These are phyloP conservation scores for Dendropsophus ebraccatus DNA, from an alignment of 2,113 vertebrate species.

Conservation along the genomic window DNA sequence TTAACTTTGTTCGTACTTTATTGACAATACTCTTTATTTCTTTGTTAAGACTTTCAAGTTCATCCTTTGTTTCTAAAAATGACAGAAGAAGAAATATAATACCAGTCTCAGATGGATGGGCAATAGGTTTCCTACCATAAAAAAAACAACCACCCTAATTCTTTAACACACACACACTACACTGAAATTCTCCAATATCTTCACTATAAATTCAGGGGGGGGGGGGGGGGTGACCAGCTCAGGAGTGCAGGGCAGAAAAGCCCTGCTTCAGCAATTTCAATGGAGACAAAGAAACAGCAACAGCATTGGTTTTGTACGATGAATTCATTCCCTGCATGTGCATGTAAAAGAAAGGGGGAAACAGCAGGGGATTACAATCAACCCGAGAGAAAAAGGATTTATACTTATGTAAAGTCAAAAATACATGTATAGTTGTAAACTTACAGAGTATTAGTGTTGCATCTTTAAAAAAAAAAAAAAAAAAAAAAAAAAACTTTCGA, in stretches of 20 bases:
- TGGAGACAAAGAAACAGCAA: constrained; percentile 32
- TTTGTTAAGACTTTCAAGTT: constrained; percentile 85
- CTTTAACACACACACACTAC: background rate
- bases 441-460: too few relatives aligned
- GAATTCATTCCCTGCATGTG: background rate
- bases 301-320: background rate
- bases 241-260: background rate
- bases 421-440: too few relatives aligned
- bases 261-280: constrained; percentile 18
- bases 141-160: background rate
- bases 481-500: too few relatives aligned
- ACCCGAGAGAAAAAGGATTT: background rate
- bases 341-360: background rate
- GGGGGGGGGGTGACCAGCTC: too few relatives aligned
- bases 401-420: background rate
- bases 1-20: constrained; percentile 83
- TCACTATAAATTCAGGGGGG: too few relatives aligned
- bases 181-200: background rate
- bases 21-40: constrained; percentile 93
- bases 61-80: constrained; percentile 86
- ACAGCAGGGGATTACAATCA: background rate
- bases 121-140: background rate
- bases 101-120: background rate
- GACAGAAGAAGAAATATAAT: constrained; percentile 29
- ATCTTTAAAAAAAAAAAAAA: too few relatives aligned